Percentiles rank a stretch among this genome's conserved stretches.
Conservation (phyloP, 2,888 invertebrate genomes). For the Aporophyla lueneburgensis region DNA sequence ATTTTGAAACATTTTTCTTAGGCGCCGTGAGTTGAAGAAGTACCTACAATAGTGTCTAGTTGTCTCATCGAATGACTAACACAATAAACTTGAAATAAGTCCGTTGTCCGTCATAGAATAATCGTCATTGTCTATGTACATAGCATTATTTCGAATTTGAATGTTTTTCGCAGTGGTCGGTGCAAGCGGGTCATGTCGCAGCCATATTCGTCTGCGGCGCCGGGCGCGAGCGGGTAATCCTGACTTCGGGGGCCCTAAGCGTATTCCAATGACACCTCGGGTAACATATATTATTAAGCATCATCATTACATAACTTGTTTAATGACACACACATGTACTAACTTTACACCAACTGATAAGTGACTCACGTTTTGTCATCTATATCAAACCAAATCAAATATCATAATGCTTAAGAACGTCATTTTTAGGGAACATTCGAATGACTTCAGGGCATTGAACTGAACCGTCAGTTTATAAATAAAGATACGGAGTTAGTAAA, state of each 20-base stretch:
- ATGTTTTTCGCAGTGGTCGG: constrained; percentile 59
- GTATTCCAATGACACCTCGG: constrained; percentile 58
- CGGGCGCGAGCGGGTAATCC: constrained; percentile 3
- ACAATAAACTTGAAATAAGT: constrained; percentile 1
- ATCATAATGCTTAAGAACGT: constrained; percentile 36
- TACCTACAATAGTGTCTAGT: neutral
- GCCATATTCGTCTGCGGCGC: constrained; percentile 35
- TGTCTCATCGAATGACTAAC: constrained; percentile 4
- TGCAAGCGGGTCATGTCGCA: constrained; percentile 11
- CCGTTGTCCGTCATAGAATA: constrained; percentile 4
- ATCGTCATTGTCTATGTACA: neutral
- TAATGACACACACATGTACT: constrained; percentile 37
- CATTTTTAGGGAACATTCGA: constrained; percentile 45
- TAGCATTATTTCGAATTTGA: constrained; percentile 24
- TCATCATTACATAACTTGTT: constrained; percentile 49
- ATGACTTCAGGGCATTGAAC: constrained; percentile 59
- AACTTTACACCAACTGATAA: constrained; percentile 36
- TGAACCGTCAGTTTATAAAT: constrained; percentile 32
- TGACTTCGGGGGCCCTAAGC: constrained; percentile 19
- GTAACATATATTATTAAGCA: constrained; percentile 59
- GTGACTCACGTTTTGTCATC: constrained; percentile 37
- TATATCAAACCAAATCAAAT: constrained; percentile 37
- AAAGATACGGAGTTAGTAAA: constrained; percentile 23
- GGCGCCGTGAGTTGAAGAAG: neutral
- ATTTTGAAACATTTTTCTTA: constrained; percentile 43